Evolutionary conservation across 2,113 vertebrate species (phyloP).

Genomic region (Taxidea taxus): DNA sequence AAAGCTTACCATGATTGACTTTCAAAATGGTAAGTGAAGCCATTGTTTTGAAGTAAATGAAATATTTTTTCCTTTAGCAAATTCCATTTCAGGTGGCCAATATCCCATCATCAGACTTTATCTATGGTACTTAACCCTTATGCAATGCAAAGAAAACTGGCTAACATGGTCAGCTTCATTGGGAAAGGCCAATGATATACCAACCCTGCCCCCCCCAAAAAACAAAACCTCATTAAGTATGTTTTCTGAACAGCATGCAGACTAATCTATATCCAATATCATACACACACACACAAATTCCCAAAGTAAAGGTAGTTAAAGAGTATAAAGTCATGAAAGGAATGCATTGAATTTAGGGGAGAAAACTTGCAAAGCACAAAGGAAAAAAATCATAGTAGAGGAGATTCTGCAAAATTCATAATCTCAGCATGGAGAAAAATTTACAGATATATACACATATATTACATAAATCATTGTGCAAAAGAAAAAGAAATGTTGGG

Average conservation of each 20-base stretch:
- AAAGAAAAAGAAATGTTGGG: not conserved
- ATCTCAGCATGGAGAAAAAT: not conserved
- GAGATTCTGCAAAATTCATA: not conserved
- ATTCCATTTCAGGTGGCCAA: not conserved
- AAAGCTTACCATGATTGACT: not conserved
- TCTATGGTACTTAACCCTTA: not conserved
- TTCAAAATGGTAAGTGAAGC: not conserved
- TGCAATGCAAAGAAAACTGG: not conserved
- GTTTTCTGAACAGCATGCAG: not conserved
- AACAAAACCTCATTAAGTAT: not conserved
- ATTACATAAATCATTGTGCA: not conserved
- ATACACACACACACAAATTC: not conserved
- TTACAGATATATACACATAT: not conserved
- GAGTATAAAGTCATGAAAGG: not conserved
- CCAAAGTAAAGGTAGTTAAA: not conserved
- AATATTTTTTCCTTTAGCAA: not conserved
- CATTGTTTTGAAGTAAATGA: not conserved
- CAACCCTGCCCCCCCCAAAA: not conserved
- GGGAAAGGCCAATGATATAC: not conserved
- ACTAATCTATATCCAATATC: not conserved
- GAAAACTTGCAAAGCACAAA: not conserved
- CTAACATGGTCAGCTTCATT: not conserved
- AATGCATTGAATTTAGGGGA: not conserved
- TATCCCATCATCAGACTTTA: too few species aligned
- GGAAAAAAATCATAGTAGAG: not conserved